Evolutionary conservation across 2,888 invertebrate genomes (phyloP), one percentile per base, ranked within the genome.

Genomic region (Trissolcus brochymenae): DNA sequence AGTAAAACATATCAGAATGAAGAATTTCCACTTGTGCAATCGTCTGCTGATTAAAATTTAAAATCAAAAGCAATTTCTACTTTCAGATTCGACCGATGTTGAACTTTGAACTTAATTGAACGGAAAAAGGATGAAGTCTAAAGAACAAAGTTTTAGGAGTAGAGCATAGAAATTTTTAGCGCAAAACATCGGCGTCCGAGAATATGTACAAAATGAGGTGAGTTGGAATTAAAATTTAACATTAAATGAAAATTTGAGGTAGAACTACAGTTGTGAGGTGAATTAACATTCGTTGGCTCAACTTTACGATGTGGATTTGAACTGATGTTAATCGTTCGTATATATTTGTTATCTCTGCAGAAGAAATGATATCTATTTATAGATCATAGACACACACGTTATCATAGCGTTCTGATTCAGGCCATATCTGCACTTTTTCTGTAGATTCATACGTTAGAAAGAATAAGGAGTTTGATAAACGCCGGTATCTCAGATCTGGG

Each of bases 1-100:
- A 59, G 55, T 62, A 61, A 41, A 59, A 56, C 43, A 61, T 57
- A 65, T 54, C 60, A 41, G 49, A 53, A 49, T 19, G 41, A 65
- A 60, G 40, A 70, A 62, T 53, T 61, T 66, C 61, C 61, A 56
- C 46, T 49, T 62, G 43, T 61, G 61, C 41, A 4, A 55, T 0
- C 50, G 21, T 4, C 11, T n/a, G 43, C 53, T 54, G 11, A n/a
- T 50, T 62, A 11, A 16, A 46, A 41, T 41, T 16, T 11, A 56
- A 56, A 16, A 50, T 50, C 14, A 50, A 14, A 55, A 7, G 6
- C 16, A 35, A 55, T 55, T 46, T 40, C 16, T 29, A 29, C 29
- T 29, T 29, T 51, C 17, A 17, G 49, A 17, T 49, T 49, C 49
- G 14, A 49, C 51, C 19, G 19, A 21, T 19, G 17, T 7, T 6